Evolutionary conservation across 2,113 vertebrate species (phyloP).

Genomic region (Glareola pratincola): DNA sequence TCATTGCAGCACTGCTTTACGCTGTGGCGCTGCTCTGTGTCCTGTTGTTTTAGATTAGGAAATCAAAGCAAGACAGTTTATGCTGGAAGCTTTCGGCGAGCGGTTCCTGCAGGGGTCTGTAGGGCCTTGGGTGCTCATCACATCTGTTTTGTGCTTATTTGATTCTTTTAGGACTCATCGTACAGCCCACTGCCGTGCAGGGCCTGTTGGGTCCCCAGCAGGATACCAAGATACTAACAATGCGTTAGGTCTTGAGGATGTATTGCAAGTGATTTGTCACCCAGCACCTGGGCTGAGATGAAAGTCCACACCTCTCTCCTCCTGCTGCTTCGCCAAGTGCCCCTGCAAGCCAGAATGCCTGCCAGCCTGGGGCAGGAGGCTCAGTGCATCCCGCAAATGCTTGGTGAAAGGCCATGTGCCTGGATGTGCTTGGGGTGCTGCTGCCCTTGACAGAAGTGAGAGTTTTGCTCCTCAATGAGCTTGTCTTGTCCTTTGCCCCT

Average conservation of each 20-base stretch:
- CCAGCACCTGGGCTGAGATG: background rate
- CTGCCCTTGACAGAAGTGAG: background rate
- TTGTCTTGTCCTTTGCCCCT: background rate
- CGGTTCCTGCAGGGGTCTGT: background rate
- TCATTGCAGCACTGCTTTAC: background rate
- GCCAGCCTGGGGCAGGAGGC: background rate
- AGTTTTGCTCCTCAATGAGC: background rate
- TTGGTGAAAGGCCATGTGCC: rapidly evolving
- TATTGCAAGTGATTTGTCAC: background rate
- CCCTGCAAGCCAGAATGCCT: background rate
- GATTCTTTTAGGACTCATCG: rapidly evolving
- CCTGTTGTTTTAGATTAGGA: background rate
- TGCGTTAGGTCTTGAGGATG: rapidly evolving
- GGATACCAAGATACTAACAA: no score
- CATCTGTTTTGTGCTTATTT: rapidly evolving
- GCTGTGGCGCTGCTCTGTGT: background rate
- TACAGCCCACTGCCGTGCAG: background rate
- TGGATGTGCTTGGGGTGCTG: background rate
- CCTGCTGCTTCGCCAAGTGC: background rate
- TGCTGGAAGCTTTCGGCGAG: background rate
- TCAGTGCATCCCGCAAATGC: rapidly evolving
- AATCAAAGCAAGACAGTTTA: background rate
- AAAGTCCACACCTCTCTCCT: background rate
- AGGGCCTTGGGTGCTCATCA: background rate
- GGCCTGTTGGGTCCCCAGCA: background rate